These are phyloP conservation scores for Paramormyrops kingsleyae DNA, from an alignment of 2,113 vertebrate species.

Conservation along the genomic window DNA sequence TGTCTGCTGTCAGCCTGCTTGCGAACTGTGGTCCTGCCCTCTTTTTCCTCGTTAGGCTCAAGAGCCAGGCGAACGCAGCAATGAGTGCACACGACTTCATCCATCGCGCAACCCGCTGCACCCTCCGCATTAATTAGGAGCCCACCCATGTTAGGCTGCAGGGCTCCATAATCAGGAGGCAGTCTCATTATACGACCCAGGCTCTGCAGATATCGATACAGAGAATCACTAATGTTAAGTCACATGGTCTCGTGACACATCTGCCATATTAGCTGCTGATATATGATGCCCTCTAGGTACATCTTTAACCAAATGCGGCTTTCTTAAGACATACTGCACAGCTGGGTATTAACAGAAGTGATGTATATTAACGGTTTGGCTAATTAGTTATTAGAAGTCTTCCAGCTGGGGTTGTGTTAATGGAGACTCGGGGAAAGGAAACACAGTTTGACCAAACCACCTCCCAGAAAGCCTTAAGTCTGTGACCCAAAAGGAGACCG, in stretches of 20 bases:
- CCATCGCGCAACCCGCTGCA: not conserved
- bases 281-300: not conserved
- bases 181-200: not conserved
- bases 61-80: not conserved
- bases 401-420: not conserved
- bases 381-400: not conserved
- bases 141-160: not conserved
- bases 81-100: not conserved
- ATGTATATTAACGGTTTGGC: not conserved
- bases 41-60: not conserved
- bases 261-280: not conserved
- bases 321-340: not conserved
- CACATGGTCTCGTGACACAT: not conserved
- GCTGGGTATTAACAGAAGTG: not conserved
- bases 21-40: not conserved
- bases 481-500: not conserved
- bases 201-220: not conserved
- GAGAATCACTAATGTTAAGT: not conserved
- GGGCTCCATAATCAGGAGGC: not conserved
- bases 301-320: not conserved
- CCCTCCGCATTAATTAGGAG: not conserved
- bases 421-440: not conserved
- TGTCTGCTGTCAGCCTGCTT: not conserved
- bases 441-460: not conserved
- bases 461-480: not conserved